phyloP scores from a whole-genome alignment of 2,888 invertebrate species.

The Harpalus rufipes region DNA sequence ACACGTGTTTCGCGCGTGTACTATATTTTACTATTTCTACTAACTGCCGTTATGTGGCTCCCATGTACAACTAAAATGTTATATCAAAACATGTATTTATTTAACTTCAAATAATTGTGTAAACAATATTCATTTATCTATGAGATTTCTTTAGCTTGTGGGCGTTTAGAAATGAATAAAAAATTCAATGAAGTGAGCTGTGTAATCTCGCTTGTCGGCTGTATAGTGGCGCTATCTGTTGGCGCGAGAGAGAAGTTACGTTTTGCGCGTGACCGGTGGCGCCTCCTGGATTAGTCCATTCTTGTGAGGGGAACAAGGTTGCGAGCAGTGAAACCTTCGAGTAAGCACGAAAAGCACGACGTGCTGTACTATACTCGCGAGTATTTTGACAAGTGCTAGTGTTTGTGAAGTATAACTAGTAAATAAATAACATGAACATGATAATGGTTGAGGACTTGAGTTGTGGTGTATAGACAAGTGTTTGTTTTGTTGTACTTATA shows the following conservation, averaged over 20 bases:
- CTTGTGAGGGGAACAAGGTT: slow-evolving; percentile 47
- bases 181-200: background rate
- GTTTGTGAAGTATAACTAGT: slow-evolving; percentile 45
- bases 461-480: slow-evolving; percentile 29
- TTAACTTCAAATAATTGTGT: background rate
- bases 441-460: slow-evolving; percentile 36
- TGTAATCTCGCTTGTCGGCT: background rate
- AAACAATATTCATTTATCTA: background rate
- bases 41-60: slow-evolving; percentile 39
- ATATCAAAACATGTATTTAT: background rate
- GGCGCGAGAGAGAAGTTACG: background rate
- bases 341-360: slow-evolving; percentile 66
- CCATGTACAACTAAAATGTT: background rate
- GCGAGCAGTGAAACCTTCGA: slow-evolving; percentile 57
- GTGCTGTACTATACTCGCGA: slow-evolving; percentile 60
- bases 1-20: slow-evolving; percentile 60
- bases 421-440: slow-evolving; percentile 39
- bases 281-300: slow-evolving; percentile 65
- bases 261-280: slow-evolving; percentile 42
- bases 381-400: slow-evolving; percentile 66
- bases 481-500: slow-evolving; percentile 27
- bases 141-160: background rate
- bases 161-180: background rate
- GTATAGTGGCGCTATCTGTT: background rate
- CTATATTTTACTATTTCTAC: slow-evolving; percentile 16